These are phyloP conservation scores for Nomada fucata DNA, from an alignment of 2,888 invertebrate genomes.

Conservation along the genomic window DNA sequence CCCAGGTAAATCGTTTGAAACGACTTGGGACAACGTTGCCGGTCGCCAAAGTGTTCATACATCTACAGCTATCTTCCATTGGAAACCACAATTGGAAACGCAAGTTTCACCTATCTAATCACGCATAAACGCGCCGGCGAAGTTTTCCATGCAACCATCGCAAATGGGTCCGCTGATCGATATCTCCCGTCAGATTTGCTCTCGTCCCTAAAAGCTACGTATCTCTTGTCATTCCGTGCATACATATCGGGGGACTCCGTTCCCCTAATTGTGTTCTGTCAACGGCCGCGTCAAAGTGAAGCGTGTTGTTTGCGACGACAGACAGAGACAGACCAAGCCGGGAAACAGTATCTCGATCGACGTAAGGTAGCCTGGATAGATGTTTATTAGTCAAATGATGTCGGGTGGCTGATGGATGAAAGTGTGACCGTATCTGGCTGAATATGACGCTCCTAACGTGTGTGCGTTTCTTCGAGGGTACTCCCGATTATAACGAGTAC, in stretches of 20 bases:
- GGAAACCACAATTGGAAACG: neutral
- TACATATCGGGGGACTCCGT: constrained; percentile 31
- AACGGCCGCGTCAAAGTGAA: constrained; percentile 36
- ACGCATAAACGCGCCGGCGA: constrained; percentile 25
- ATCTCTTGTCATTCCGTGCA: constrained; percentile 43
- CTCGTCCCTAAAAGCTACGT: constrained; percentile 51
- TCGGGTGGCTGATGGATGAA: constrained; percentile 3
- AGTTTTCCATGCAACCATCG: constrained; percentile 39
- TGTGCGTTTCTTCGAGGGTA: constrained; percentile 41
- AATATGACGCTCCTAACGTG: constrained; percentile 28
- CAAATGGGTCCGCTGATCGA: constrained; percentile 55
- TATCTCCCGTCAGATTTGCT: constrained; percentile 56
- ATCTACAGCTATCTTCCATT: neutral
- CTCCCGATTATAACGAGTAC: constrained; percentile 56
- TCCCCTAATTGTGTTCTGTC: constrained; percentile 55
- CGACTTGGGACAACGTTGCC: no score
- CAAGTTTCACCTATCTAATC: constrained; percentile 40
- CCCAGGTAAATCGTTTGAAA: no score
- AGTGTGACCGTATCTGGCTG: constrained; percentile 38
- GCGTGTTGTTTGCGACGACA: neutral
- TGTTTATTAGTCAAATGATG: constrained; percentile 55
- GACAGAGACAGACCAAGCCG: constrained; percentile 13
- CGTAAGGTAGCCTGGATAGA: constrained; percentile 19
- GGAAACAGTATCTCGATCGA: constrained; percentile 38
- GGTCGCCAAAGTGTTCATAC: neutral